Percentiles rank a stretch among this genome's conserved stretches.
phyloP scores from a whole-genome alignment of 2,113 vertebrate genomes.

The Tychaedon coryphoeus region DNA sequence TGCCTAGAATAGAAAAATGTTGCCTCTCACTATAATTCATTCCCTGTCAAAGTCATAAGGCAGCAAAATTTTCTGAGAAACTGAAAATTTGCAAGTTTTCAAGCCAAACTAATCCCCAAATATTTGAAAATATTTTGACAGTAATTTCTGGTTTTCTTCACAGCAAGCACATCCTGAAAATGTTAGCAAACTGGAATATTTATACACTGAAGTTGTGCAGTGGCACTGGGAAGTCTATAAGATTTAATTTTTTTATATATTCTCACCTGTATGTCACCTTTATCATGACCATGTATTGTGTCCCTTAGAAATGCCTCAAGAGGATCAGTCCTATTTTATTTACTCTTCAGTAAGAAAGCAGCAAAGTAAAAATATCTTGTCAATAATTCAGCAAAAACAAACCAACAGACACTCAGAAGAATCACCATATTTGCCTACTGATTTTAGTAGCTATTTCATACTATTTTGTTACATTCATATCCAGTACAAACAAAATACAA shows the following conservation, averaged over 20 bases:
- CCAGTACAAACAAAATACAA: background rate
- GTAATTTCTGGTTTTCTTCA: background rate
- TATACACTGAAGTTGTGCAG: background rate
- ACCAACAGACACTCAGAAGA: background rate
- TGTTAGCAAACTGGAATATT: background rate
- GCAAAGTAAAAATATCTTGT: background rate
- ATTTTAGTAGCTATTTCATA: background rate
- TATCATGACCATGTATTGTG: background rate
- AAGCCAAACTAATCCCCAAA: background rate
- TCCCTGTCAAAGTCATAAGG: background rate
- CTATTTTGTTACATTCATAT: background rate
- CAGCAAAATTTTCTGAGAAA: background rate
- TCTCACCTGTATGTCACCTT: background rate
- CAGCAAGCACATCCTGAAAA: background rate
- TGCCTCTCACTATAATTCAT: background rate
- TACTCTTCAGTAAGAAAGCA: background rate
- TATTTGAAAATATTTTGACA: background rate
- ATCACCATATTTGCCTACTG: background rate
- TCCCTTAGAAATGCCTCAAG: background rate
- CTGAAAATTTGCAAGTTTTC: background rate
- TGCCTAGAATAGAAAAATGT: background rate
- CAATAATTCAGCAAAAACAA: background rate
- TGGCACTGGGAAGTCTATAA: accelerated
- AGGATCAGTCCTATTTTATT: background rate
- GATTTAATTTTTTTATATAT: background rate